These are phyloP conservation scores for Ochropleura plecta DNA, from an alignment of 2,888 invertebrate species.

Conservation along the genomic window DNA sequence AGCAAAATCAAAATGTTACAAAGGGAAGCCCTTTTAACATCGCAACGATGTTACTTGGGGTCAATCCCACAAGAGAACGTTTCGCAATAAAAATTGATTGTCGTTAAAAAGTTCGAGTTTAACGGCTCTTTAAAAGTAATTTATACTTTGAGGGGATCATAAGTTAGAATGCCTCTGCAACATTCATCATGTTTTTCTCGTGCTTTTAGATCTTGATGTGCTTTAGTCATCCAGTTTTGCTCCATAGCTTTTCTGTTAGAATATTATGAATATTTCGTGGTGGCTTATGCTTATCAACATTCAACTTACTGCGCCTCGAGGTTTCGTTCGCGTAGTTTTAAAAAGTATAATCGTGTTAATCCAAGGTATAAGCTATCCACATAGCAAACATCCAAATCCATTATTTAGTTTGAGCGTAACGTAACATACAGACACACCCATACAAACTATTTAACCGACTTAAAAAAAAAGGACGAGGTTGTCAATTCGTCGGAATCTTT, in stretches of 20 bases:
- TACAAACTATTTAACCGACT: too few species aligned
- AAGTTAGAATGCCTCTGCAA: slow-evolving; percentile 33
- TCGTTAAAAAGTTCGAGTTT: slow-evolving; percentile 54
- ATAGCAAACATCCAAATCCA: too few species aligned
- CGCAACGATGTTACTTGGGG: not conserved
- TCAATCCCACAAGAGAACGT: slow-evolving; percentile 6
- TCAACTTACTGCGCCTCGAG: not conserved
- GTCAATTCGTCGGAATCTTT: too few species aligned
- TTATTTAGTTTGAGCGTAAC: too few species aligned
- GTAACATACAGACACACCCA: too few species aligned
- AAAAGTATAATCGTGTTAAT: too few species aligned
- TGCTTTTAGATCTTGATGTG: not conserved
- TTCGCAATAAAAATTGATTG: slow-evolving; percentile 51
- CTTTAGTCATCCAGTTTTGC: not conserved
- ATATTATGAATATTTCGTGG: not conserved
- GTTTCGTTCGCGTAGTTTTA: too few species aligned
- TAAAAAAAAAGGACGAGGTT: too few species aligned
- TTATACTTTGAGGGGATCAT: slow-evolving; percentile 36
- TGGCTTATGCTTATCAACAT: not conserved
- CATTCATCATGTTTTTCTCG: slow-evolving; percentile 22
- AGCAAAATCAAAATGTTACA: too few species aligned
- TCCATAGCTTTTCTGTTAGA: not conserved
- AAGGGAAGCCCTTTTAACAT: too few species aligned
- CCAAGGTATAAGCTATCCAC: too few species aligned
- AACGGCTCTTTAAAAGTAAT: slow-evolving; percentile 50